Percentiles rank a stretch among this genome's conserved stretches.
Conservation (phyloP, 2,888 invertebrate species). For the Acrobasis consociella region DNA sequence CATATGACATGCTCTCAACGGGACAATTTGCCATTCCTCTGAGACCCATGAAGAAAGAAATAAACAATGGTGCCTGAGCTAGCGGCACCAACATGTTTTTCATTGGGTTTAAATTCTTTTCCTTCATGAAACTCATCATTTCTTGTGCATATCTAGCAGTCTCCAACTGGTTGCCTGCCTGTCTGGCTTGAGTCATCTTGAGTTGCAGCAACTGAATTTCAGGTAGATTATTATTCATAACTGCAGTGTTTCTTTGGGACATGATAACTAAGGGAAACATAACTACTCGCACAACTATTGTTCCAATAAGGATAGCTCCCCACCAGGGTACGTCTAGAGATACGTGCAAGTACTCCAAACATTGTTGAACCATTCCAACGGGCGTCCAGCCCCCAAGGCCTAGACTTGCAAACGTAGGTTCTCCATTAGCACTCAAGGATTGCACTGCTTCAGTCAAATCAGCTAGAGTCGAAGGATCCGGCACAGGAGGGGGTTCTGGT, state of each 20-base stretch:
- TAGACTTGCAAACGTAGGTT: slow-evolving; percentile 90
- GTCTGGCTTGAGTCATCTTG: slow-evolving; percentile 93
- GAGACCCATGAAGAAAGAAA: slow-evolving; percentile 95
- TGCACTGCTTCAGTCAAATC: slow-evolving; percentile 65
- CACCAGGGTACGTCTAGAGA: slow-evolving; percentile 95
- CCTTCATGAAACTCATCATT: slow-evolving; percentile 91
- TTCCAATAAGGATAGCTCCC: slow-evolving; percentile 92
- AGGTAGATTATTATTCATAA: slow-evolving; percentile 93
- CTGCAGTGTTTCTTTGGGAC: slow-evolving; percentile 90
- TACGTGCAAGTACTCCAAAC: slow-evolving; percentile 93
- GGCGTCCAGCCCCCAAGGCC: slow-evolving; percentile 94
- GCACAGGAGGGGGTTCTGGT: slow-evolving; percentile 75
- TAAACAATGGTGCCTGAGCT: slow-evolving; percentile 93
- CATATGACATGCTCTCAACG: slow-evolving; percentile 93
- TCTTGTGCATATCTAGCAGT: slow-evolving; percentile 90
- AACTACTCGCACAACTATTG: slow-evolving; percentile 87
- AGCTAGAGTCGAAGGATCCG: slow-evolving; percentile 55
- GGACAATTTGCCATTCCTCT: slow-evolving; percentile 94
- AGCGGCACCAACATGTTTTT: slow-evolving; percentile 90
- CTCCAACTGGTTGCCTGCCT: slow-evolving; percentile 90
- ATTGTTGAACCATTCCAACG: slow-evolving; percentile 90
- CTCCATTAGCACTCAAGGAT: slow-evolving; percentile 82
- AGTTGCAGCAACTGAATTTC: slow-evolving; percentile 90
- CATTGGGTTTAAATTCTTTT: slow-evolving; percentile 90
- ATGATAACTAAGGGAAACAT: slow-evolving; percentile 94